Percentiles rank a stretch among this genome's conserved stretches.
Evolutionary conservation across 2,113 vertebrate genomes (phyloP).

Genomic region (Catharus bicknelli): DNA sequence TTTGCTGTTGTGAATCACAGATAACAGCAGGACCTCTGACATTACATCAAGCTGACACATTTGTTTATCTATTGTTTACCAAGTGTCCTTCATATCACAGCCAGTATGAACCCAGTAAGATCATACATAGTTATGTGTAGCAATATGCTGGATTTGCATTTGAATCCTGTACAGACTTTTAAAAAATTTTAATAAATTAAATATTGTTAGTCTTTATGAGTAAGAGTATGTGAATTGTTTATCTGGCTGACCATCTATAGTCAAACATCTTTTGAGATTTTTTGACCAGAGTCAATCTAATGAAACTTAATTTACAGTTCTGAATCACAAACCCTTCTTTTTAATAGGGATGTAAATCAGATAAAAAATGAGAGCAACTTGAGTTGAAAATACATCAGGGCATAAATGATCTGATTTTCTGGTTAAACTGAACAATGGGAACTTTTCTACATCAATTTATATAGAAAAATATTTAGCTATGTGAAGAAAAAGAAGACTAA

Average conservation of each 20-base stretch:
- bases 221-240: neutral
- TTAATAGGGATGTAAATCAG: neutral
- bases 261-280: neutral
- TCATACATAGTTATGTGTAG: neutral
- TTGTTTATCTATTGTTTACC: slow-evolving; percentile 55
- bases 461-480: neutral
- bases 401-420: neutral
- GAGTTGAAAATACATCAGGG: neutral
- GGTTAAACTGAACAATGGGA: neutral
- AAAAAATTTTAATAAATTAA: neutral
- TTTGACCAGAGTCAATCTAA: neutral
- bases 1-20: slow-evolving; percentile 58
- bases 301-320: slow-evolving; percentile 5
- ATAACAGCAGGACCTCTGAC: slow-evolving; percentile 60
- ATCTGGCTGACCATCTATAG: neutral
- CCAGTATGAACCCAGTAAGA: neutral
- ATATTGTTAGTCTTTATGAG: neutral
- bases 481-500: neutral
- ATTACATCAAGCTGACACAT: slow-evolving; percentile 40
- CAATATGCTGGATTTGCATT: neutral
- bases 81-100: slow-evolving; percentile 18
- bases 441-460: neutral
- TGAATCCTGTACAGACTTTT: neutral
- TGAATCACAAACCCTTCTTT: neutral
- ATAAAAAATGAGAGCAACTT: neutral